Conservation (phyloP, 2,797 vertebrate species). For the Moxostoma hubbsi region DNA sequence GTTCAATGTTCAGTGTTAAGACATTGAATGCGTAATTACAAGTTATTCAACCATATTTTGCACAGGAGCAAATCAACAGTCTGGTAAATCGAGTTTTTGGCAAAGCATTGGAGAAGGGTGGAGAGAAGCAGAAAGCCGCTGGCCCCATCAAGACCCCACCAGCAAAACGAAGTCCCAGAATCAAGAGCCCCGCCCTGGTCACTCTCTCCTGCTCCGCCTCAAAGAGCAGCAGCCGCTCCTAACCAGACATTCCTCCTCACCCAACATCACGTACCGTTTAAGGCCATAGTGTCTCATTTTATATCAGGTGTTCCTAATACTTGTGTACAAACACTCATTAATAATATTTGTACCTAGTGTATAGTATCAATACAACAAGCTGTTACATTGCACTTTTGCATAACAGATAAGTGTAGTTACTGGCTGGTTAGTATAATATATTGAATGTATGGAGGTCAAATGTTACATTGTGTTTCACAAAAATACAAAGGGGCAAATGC, state of each 20-base stretch:
- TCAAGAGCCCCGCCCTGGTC: slow-evolving; percentile 90
- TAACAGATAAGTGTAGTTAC: slow-evolving; percentile 49
- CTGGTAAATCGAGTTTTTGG: slow-evolving; percentile 95
- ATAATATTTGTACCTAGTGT: slow-evolving; percentile 38
- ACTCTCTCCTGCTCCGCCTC: slow-evolving; percentile 86
- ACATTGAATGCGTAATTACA: not conserved
- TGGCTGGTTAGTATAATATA: slow-evolving; percentile 40
- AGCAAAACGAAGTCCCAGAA: slow-evolving; percentile 92
- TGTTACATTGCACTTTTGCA: slow-evolving; percentile 50
- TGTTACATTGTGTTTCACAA: slow-evolving; percentile 21
- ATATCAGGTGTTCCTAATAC: slow-evolving; percentile 44
- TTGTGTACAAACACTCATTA: slow-evolving; percentile 19
- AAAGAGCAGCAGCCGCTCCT: slow-evolving; percentile 49
- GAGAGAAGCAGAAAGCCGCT: slow-evolving; percentile 80
- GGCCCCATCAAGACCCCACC: slow-evolving; percentile 80
- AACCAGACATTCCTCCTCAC: slow-evolving; percentile 53
- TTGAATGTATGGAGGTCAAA: slow-evolving; percentile 55
- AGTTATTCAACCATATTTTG: not conserved
- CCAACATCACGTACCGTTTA: slow-evolving; percentile 77
- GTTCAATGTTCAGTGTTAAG: too few species aligned
- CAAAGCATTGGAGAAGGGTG: slow-evolving; percentile 85
- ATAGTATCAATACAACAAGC: slow-evolving; percentile 26
- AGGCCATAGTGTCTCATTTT: slow-evolving; percentile 36
- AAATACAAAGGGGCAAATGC: not conserved
- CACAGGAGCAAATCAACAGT: slow-evolving; percentile 95